These are phyloP conservation scores for Chiloscyllium plagiosum DNA, from an alignment of 2,113 vertebrate genomes.

Conservation along the genomic window DNA sequence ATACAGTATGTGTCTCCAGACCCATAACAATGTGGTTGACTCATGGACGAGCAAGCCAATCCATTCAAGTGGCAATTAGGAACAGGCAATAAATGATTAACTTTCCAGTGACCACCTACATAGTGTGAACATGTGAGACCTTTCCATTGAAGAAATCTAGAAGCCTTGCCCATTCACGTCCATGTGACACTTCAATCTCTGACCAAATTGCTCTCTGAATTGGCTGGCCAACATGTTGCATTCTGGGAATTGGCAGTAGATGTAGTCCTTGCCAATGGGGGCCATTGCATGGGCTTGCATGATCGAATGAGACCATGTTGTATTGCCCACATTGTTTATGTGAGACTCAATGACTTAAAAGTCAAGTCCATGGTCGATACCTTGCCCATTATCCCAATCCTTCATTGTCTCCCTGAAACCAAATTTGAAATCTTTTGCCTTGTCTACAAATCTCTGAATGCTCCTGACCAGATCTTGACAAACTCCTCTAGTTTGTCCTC, in stretches of 20 bases:
- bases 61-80: not conserved
- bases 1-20: not conserved
- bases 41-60: not conserved
- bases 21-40: not conserved
- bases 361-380: not conserved
- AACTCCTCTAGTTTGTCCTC: too few relatives aligned
- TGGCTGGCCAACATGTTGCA: too few relatives aligned
- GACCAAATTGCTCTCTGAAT: too few relatives aligned
- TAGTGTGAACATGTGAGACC: not conserved
- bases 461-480: not conserved
- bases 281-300: too few relatives aligned
- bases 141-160: too few relatives aligned
- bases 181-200: too few relatives aligned
- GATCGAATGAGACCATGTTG: not conserved
- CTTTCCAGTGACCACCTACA: not conserved
- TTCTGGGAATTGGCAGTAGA: too few relatives aligned
- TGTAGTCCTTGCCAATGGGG: too few relatives aligned
- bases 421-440: not conserved
- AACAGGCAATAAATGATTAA: not conserved
- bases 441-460: not conserved
- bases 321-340: not conserved
- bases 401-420: not conserved
- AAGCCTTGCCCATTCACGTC: too few relatives aligned
- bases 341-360: not conserved
- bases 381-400: not conserved